Conservation (phyloP, 2,113 vertebrate genomes). For the Egretta garzetta region DNA sequence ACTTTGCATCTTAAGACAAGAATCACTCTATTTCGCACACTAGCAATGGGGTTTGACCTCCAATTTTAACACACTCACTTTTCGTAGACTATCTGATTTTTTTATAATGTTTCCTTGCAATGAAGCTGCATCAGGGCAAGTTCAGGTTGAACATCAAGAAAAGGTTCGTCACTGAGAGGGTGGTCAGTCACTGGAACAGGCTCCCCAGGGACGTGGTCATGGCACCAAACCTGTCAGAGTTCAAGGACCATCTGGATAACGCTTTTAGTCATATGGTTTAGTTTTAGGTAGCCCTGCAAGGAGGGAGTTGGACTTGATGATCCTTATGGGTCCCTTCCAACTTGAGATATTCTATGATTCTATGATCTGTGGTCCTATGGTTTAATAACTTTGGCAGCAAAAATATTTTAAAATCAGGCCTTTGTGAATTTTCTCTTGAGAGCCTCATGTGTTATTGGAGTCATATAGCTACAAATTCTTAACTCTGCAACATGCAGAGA, state of each 20-base stretch:
- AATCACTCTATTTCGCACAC: neutral
- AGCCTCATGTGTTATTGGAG: neutral
- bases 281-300: neutral
- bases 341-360: neutral
- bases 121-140: neutral
- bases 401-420: neutral
- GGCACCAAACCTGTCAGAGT: neutral
- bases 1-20: neutral
- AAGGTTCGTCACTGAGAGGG: neutral
- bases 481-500: neutral
- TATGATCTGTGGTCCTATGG: neutral
- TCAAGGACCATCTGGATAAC: neutral
- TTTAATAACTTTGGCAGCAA: neutral
- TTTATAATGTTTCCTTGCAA: neutral
- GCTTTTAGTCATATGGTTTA: neutral
- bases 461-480: neutral
- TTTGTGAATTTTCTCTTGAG: slow-evolving; percentile 4
- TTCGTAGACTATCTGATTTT: neutral
- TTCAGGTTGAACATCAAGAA: neutral
- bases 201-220: neutral
- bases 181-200: neutral
- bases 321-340: neutral
- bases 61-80: neutral
- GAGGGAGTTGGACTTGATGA: neutral
- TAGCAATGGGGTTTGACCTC: neutral